Evolutionary conservation across 30 jellyfish, hydroid and myxozoan species (phyloP), one percentile per base, ranked within the genome.

Genomic region (Mastigias papua): DNA sequence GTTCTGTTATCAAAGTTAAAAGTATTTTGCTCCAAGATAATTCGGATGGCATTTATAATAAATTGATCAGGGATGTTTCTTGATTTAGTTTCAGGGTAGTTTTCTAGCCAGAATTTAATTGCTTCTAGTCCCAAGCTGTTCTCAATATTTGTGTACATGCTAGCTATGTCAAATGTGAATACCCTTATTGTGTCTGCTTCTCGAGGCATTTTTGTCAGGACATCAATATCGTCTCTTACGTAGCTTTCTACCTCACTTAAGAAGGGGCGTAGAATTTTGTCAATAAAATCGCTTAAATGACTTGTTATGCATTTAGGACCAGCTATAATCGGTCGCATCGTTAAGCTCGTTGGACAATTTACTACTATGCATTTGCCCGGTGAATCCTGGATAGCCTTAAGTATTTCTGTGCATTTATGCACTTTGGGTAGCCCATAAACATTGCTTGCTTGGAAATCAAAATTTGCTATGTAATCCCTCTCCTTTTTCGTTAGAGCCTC

Each of bases 281-380:
- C 84, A 23, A 72, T 34, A 35, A 72, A 72, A 35, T 72, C 68
- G 34, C 29, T 34, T 20, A 37, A 61, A 28, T 20, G 27, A 72
- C 84, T 72, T 42, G 84, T 72, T 21, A 72, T 61, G 34, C 84
- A 35, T 35, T 72, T 31, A 28, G 65, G 68, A 20, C 68, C 84
- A 17, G 68, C 67, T 17, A 72, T 72, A 72, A 72, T 72, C 4
- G 84, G 84, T 34, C 84, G 65, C 84, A 72, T 72, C n/a, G 84
- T 72, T 29, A 72, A n/a, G 34, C 84, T 34, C n/a, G 27, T 58
- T 72, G 66, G 84, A 61, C 84, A 72, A 72, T 72, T 31, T 28
- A 72, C 67, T 2, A 35, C 33, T 13, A 72, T 29, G 68, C 84
- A 72, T 72, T 72, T 35, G 66, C 48, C 34, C 13, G 84, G 84